These are phyloP conservation scores for Camptogramma bilineatum DNA, from an alignment of 2,888 invertebrate species.

Conservation along the genomic window DNA sequence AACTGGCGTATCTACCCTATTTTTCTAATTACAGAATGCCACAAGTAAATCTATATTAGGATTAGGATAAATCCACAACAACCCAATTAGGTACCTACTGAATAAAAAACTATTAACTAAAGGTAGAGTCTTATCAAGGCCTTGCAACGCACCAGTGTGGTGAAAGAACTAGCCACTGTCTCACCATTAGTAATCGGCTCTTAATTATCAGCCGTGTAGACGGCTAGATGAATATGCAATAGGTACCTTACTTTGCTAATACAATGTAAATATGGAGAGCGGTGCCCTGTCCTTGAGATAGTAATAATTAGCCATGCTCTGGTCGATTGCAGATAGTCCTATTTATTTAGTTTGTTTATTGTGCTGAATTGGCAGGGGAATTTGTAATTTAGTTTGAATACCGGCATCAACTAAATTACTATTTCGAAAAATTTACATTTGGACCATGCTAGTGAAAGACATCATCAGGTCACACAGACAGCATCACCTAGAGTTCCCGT, in stretches of 20 bases:
- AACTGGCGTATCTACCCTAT: no score
- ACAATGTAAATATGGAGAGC: conserved; percentile 13
- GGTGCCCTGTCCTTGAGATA: conserved; percentile 1
- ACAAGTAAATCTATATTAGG: no score
- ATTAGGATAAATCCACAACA: no score
- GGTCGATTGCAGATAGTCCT: background rate
- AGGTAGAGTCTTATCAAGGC: background rate
- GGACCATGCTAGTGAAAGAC: no score
- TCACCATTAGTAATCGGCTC: conserved; percentile 53
- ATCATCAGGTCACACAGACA: no score
- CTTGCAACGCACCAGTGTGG: background rate
- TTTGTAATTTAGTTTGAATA: no score
- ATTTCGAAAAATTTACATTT: no score
- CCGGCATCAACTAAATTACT: no score
- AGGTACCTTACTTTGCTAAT: conserved; percentile 30
- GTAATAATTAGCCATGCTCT: conserved; percentile 1
- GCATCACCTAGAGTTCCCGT: no score
- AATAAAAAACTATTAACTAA: no score
- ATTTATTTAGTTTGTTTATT: background rate
- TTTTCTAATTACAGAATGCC: no score
- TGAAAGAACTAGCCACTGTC: conserved; percentile 37
- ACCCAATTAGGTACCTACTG: no score
- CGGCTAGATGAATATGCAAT: conserved; percentile 58
- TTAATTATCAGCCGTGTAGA: conserved; percentile 55
- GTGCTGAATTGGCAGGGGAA: background rate